phyloP scores from a whole-genome alignment of 2,113 vertebrate genomes.

The Urocynchramus pylzowi region DNA sequence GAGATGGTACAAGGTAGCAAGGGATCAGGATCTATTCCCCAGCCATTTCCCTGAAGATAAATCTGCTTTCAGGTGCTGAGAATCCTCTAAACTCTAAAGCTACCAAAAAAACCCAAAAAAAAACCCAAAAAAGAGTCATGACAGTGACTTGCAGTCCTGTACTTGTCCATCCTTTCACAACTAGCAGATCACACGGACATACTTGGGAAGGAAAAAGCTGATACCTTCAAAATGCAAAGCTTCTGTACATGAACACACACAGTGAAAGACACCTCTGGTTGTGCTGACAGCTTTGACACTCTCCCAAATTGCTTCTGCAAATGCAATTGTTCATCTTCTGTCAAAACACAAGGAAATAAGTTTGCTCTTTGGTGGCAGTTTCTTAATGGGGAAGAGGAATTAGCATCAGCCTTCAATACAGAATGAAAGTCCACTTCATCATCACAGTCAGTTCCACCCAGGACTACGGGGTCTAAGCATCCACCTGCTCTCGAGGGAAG shows the following conservation, averaged over 20 bases:
- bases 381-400: conserved; percentile 42
- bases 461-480: background rate
- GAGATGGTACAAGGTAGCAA: background rate
- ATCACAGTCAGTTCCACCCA: background rate
- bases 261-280: background rate
- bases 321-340: conserved; percentile 40
- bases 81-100: background rate
- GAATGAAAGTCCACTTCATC: conserved; percentile 9
- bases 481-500: background rate
- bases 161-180: background rate
- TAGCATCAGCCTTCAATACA: conserved; percentile 14
- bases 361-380: conserved; percentile 23
- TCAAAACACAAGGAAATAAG: conserved; percentile 56
- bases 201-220: background rate
- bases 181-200: background rate
- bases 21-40: background rate
- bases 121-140: background rate
- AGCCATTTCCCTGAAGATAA: background rate
- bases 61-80: background rate
- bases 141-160: background rate
- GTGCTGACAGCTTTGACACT: conserved; percentile 15
- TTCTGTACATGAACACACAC: background rate
- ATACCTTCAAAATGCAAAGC: background rate
- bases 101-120: background rate
- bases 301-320: conserved; percentile 51